Base-by-base conservation (phyloP, 1,140 invertebrate species). In the Cydia splendana region DNA sequence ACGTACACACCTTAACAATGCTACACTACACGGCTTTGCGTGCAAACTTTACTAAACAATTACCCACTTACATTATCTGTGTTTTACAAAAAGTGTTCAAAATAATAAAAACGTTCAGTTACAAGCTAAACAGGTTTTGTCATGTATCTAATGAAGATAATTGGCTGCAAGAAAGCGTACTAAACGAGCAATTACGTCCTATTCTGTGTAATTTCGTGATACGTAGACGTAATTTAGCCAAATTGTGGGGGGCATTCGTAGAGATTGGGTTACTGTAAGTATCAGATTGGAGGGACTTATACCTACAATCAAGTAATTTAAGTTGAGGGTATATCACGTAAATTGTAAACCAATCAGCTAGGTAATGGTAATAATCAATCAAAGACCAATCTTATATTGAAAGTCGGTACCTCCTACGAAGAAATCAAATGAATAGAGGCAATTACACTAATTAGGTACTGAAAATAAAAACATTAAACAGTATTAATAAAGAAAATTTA, bases 101-200 rank as follows among this genome's bases (percentile, higher is more conserved):
- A 71, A 71, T 38, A 38, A n/a, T 71, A 38, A 71, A 42, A 67
- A 38, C 65, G n/a, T 10, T 0, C 15, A 38, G 13, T 28, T 67
- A 67, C 30, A 13, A 34, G 34, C 34, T 38, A 71, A 71, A 71
- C 67, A 4, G n/a, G 67, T 71, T 71, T n/a, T 71, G 67, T 71
- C 34, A 34, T 67, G 24, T 67, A 9, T 38, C 34, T 71, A 71
- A 71, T 38, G 4, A 38, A 42, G 30, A 38, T 71, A 71, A 71
- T 71, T 71, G 67, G n/a, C 9, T 38, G 53, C 53, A 42, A 71
- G 67, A 71, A 71, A 71, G 67, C 67, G 67, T 71, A 18, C 34
- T 62, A 20, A 71, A 42, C 67, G 67, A 12, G 30, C n/a, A 42
- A 71, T 71, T 42, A 71, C n/a, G 13, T 34, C 34, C 24, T 53